Percentiles rank a stretch among this genome's conserved stretches.
Conservation (phyloP, 53 echinoderm and acorn worm species). For the Hippasteria phrygiana region DNA sequence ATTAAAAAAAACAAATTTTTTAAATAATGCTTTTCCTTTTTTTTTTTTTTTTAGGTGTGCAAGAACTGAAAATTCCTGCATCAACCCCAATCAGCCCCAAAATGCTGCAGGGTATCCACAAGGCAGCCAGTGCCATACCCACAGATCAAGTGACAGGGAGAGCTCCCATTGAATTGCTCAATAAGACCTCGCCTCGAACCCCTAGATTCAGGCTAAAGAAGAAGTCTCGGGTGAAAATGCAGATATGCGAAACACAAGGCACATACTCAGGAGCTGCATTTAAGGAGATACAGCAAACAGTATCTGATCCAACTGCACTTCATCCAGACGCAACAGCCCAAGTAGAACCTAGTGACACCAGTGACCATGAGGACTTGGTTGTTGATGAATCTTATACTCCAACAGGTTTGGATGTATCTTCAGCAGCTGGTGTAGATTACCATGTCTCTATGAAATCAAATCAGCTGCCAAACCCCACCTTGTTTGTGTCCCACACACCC, state of each 20-base stretch:
- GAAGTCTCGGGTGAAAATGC: not conserved
- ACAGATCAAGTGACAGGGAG: not conserved
- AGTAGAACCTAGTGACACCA: too few relatives aligned
- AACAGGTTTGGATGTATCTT: not conserved
- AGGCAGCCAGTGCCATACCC: slow-evolving; percentile 13
- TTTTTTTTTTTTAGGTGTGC: not conserved
- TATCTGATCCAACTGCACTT: not conserved
- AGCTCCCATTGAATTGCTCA: not conserved
- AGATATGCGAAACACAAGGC: not conserved
- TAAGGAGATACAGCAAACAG: not conserved
- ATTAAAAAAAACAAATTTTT: not conserved
- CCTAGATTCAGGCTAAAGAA: not conserved
- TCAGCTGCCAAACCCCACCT: not conserved
- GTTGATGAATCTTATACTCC: not conserved
- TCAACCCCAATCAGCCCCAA: slow-evolving; percentile 34
- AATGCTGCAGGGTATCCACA: slow-evolving; percentile 25
- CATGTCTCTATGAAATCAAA: not conserved
- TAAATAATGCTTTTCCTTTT: not conserved
- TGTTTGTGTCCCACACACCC: not conserved
- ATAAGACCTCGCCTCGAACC: not conserved
- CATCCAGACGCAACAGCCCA: too few relatives aligned
- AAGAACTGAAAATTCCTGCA: slow-evolving; percentile 48
- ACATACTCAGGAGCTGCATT: not conserved
- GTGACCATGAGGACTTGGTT: not conserved
- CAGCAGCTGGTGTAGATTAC: too few relatives aligned